Percentiles rank a stretch among this genome's conserved stretches.
These are phyloP conservation scores for Etheostoma spectabile DNA, from an alignment of 2,113 vertebrate genomes.

Conservation along the genomic window DNA sequence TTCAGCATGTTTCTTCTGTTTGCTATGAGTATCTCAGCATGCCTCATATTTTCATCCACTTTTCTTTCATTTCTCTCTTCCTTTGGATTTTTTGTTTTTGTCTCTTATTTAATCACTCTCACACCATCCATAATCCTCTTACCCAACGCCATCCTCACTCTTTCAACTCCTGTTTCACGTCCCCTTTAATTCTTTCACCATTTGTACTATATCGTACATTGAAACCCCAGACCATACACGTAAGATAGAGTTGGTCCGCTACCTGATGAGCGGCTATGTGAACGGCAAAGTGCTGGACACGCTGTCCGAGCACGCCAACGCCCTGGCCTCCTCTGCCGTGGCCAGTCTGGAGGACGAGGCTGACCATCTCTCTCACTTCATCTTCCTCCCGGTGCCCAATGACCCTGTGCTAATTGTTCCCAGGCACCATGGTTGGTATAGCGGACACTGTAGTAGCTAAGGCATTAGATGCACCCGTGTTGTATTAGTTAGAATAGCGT, in stretches of 20 bases:
- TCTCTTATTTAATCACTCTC: conserved; percentile 44
- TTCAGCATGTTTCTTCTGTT: conserved; percentile 21
- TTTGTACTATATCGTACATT: conserved; percentile 16
- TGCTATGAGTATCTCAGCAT: conserved; percentile 64
- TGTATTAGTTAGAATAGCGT: conserved; percentile 54
- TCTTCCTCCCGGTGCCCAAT: conserved; percentile 88
- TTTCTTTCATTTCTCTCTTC: conserved; percentile 73
- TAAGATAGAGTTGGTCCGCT: conserved; percentile 93
- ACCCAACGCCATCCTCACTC: conserved; percentile 47
- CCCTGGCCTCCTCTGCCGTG: conserved; percentile 90
- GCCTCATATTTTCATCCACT: conserved; percentile 72
- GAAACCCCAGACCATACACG: conserved; percentile 88
- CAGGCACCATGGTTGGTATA: conserved; percentile 93
- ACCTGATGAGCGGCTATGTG: conserved; percentile 93
- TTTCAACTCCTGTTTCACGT: conserved; percentile 36
- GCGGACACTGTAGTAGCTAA: conserved; percentile 31
- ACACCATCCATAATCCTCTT: conserved; percentile 51
- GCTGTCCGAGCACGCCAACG: conserved; percentile 91
- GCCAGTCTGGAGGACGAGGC: conserved; percentile 91
- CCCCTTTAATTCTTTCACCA: conserved; percentile 1
- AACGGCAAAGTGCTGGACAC: conserved; percentile 89
- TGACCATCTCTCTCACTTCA: conserved; percentile 90
- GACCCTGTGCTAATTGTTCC: conserved; percentile 88
- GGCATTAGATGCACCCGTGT: conserved; percentile 46
- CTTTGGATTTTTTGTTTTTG: conserved; percentile 53